A percentile compares a stretch with the other conserved stretches of the same genome.
Evolutionary conservation across 2,888 invertebrate species (phyloP).

Genomic region (Ditula angustiorana): DNA sequence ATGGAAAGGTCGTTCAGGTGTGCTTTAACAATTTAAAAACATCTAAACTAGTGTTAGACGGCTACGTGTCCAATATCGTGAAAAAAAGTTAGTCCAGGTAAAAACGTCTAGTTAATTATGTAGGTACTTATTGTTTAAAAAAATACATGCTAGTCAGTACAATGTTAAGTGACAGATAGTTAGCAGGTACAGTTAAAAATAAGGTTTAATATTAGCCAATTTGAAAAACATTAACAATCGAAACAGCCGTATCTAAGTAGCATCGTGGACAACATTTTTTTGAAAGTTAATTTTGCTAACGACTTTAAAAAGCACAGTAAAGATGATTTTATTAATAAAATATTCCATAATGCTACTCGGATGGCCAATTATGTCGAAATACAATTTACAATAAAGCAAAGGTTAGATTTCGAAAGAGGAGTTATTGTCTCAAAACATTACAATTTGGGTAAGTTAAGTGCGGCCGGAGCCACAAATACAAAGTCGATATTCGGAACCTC

Average conservation of each 20-base stretch:
- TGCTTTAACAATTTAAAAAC: slow-evolving; percentile 66
- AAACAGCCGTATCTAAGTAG: slow-evolving; percentile 21
- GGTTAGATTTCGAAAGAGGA: slow-evolving; percentile 51
- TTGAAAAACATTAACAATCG: slow-evolving; percentile 30
- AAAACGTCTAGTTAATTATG: slow-evolving; percentile 30
- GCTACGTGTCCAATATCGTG: slow-evolving; percentile 55
- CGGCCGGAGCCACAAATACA: slow-evolving; percentile 53
- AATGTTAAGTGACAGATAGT: slow-evolving; percentile 54
- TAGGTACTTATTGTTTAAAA: slow-evolving; percentile 55
- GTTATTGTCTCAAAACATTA: slow-evolving; percentile 69
- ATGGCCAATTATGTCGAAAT: background rate
- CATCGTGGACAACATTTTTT: slow-evolving; percentile 7
- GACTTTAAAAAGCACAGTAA: slow-evolving; percentile 29
- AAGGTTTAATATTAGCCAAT: slow-evolving; percentile 29
- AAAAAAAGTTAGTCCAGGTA: slow-evolving; percentile 36
- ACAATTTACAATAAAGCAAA: slow-evolving; percentile 41
- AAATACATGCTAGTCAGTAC: slow-evolving; percentile 72
- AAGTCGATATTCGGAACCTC: slow-evolving; percentile 32
- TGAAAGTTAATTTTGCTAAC: slow-evolving; percentile 15
- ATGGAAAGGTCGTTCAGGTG: slow-evolving; percentile 68
- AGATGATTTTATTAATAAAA: slow-evolving; percentile 20
- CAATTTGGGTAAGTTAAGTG: slow-evolving; percentile 55
- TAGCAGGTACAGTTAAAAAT: slow-evolving; percentile 31
- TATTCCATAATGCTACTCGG: slow-evolving; percentile 25
- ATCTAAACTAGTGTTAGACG: slow-evolving; percentile 61